These are phyloP conservation scores for Mus caroli DNA, from an alignment of 2,797 vertebrate genomes.

Conservation along the genomic window DNA sequence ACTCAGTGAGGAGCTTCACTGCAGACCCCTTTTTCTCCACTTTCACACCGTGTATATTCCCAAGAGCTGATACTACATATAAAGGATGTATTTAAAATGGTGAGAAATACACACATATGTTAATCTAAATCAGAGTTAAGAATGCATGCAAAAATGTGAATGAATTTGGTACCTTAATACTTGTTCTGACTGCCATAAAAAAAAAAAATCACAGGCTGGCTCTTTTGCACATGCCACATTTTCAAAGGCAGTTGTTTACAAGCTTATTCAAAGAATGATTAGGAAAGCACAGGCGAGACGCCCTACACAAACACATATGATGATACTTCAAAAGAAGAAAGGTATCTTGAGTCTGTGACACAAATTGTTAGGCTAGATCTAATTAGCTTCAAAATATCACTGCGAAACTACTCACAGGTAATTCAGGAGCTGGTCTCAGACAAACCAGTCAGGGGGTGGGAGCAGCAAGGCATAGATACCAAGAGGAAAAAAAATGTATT, in stretches of 20 bases:
- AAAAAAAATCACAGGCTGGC: conserved; percentile 13
- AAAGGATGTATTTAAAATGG: conserved; percentile 65
- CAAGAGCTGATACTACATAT: neutral
- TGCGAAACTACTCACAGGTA: conserved; percentile 26
- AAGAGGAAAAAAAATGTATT: conserved; percentile 8
- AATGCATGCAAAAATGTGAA: conserved; percentile 65
- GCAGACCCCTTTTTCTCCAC: neutral
- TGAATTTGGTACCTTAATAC: conserved; percentile 58
- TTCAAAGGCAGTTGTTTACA: conserved; percentile 69
- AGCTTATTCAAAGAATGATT: conserved; percentile 42
- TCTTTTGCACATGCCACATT: conserved; percentile 48
- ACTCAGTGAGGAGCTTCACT: neutral
- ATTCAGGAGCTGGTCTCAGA: conserved; percentile 30
- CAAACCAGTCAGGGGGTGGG: neutral
- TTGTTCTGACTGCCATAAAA: conserved; percentile 61
- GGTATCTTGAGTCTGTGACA: conserved; percentile 47
- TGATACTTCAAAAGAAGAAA: neutral
- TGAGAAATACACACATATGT: conserved; percentile 56
- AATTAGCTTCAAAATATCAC: conserved; percentile 45
- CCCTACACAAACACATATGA: neutral
- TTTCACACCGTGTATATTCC: neutral
- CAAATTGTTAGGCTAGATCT: conserved; percentile 33
- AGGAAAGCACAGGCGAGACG: neutral
- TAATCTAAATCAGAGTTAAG: conserved; percentile 64
- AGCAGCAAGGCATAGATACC: neutral